Percentiles rank a stretch among this genome's conserved stretches.
These are phyloP conservation scores for Nerophis ophidion DNA, from an alignment of 2,113 vertebrate genomes.

Conservation along the genomic window DNA sequence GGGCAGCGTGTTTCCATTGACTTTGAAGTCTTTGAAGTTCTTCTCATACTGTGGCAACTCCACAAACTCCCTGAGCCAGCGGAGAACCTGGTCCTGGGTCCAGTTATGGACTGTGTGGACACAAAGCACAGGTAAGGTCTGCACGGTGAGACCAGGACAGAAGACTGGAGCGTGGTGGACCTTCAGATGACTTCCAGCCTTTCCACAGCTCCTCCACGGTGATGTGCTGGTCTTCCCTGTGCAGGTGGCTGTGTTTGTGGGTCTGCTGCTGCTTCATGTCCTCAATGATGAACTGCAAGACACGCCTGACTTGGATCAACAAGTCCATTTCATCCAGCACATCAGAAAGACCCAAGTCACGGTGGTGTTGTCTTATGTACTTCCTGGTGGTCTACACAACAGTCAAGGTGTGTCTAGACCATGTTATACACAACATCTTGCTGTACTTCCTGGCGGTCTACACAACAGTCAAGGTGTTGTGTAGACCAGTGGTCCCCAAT, in stretches of 20 bases:
- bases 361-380: too few species aligned
- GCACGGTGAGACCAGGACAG: too few species aligned
- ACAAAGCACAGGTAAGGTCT: not conserved
- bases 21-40: constrained; percentile 87
- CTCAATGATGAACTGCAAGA: constrained; percentile 83
- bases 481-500: too few species aligned
- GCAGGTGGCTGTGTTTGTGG: constrained; percentile 89
- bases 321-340: too few species aligned
- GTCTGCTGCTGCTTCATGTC: constrained; percentile 92
- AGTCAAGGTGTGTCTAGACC: too few species aligned
- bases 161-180: constrained; percentile 25
- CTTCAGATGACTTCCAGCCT: constrained; percentile 92
- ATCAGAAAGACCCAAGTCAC: too few species aligned
- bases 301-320: not conserved
- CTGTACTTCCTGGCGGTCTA: too few species aligned
- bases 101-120: constrained; percentile 69
- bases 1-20: constrained; percentile 90
- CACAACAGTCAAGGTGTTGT: too few species aligned
- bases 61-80: constrained; percentile 82
- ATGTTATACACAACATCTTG: too few species aligned
- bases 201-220: constrained; percentile 94
- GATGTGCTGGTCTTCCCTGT: constrained; percentile 94
- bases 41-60: constrained; percentile 94
- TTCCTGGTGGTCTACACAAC: too few species aligned
- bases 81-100: constrained; percentile 69